phyloP scores from a whole-genome alignment of 2,797 vertebrate species.

The Hemitrygon akajei region DNA sequence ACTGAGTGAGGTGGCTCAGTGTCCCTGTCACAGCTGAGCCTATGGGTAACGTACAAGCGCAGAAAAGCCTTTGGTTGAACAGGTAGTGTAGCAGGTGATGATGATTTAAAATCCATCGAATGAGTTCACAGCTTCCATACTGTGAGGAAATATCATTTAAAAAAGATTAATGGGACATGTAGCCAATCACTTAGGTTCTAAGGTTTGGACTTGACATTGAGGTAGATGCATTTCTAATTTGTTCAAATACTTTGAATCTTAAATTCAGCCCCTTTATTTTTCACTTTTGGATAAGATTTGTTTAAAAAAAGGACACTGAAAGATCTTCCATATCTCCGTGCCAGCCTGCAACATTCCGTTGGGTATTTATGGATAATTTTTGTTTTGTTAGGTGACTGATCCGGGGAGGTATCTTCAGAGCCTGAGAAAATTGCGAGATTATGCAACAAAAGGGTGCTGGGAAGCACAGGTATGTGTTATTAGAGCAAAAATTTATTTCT shows the following conservation, averaged over 20 bases:
- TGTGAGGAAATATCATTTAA: not conserved
- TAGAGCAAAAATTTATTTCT: not conserved
- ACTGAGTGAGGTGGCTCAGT: not conserved
- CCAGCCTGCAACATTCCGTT: not conserved
- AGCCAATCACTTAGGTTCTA: not conserved
- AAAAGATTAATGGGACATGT: not conserved
- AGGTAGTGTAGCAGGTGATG: not conserved
- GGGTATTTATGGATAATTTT: not conserved
- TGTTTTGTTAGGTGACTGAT: conserved; percentile 67
- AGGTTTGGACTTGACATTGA: not conserved
- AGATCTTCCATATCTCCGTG: no score
- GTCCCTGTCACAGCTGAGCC: not conserved
- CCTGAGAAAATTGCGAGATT: conserved; percentile 84
- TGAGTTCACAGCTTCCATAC: not conserved
- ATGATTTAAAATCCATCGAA: not conserved
- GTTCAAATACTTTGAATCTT: not conserved
- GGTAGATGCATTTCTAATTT: not conserved
- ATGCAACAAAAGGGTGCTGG: conserved; percentile 88
- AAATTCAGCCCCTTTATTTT: not conserved
- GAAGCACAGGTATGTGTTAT: conserved; percentile 80
- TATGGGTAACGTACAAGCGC: not conserved
- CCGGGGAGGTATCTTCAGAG: conserved; percentile 87
- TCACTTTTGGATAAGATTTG: not conserved
- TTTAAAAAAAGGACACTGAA: not conserved
- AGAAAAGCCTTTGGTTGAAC: not conserved